A percentile compares a stretch with the other conserved stretches of the same genome.
Evolutionary conservation across 2,888 invertebrate species (phyloP).

Genomic region (Microplitis deprimator): DNA sequence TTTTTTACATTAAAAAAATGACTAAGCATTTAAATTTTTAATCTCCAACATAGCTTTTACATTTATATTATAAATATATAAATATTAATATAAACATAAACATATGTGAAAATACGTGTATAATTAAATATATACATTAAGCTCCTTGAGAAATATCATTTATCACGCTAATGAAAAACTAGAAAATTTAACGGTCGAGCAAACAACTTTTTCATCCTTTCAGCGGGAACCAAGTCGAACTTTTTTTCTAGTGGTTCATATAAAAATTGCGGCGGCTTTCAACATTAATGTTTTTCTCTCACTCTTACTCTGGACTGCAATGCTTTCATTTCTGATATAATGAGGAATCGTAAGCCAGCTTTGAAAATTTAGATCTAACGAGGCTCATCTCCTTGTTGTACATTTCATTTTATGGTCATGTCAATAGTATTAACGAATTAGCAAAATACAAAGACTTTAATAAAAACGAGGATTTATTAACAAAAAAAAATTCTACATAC

Average conservation of each 20-base stretch:
- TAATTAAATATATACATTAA: not conserved
- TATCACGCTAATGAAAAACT: slow-evolving; percentile 18
- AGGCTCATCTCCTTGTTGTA: not conserved
- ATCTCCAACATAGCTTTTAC: not conserved
- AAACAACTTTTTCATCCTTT: slow-evolving; percentile 18
- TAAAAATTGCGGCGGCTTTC: slow-evolving; percentile 1
- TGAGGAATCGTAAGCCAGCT: slow-evolving; percentile 32
- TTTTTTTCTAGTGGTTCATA: slow-evolving; percentile 4
- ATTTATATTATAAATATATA: not conserved
- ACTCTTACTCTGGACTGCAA: not conserved
- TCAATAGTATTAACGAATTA: slow-evolving; percentile 1
- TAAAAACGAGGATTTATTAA: not conserved
- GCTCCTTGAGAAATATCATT: slow-evolving; percentile 1
- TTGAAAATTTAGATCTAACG: slow-evolving; percentile 33
- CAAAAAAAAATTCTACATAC: not conserved
- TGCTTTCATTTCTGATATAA: slow-evolving; percentile 1
- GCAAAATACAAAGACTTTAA: not conserved
- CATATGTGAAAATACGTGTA: not conserved
- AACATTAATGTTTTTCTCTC: slow-evolving; percentile 18
- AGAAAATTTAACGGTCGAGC: slow-evolving; percentile 2
- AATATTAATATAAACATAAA: not conserved
- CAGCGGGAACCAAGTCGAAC: slow-evolving; percentile 16
- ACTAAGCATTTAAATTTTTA: not conserved
- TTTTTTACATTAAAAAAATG: not conserved
- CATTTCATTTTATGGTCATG: slow-evolving; percentile 10